Evolutionary conservation across 2,797 vertebrate genomes (phyloP), one percentile per base, ranked within the genome.

Genomic region (Cuniculus paca): DNA sequence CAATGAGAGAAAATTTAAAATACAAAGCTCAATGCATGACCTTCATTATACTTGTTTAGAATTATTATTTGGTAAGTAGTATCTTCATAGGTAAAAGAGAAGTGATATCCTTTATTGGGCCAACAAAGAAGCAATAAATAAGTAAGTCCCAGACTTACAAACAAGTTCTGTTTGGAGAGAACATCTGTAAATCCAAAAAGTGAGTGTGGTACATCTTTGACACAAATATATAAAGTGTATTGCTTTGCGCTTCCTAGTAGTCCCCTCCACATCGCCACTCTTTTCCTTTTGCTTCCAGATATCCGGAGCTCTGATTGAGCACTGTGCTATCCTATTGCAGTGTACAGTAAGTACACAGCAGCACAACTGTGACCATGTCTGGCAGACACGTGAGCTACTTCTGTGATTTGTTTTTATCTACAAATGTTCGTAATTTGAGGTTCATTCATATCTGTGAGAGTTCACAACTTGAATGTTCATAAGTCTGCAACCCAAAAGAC

Each of bases 41-140:
- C 63, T 92, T 70, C 39, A 56, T 63, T 93, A 77, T 17, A 91
- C 70, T 96, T 95, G 65, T 14, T 92, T 83, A 96, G 88, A 95
- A 96, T 96, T 92, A 95, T 92, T 92, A 96, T 82, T 96, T 94
- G 95, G 79, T 96, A 96, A 95, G 93, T 93, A 80, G 58, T 92
- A 85, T 95, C 54, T 96, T 88, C 50, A 13, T 39, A 95, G 81
- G 81, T 92, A 94, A 79, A 82, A 78, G 58, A 95, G 60, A 95
- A 96, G 54, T 75, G 86, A 90, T 93, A 60, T 10, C 56, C 80
- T 90, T 94, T 94, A 88, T 61, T 96, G 91, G 74, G 17, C 63
- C 85, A 96, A 94, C 81, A 97, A 91, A 93, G 87, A 93, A 91
- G 79, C 63, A 95, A 70, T 63, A 88, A 88, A 93, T 19, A 92